A percentile compares a stretch with the other conserved stretches of the same genome.
Conservation (phyloP, 2,113 vertebrate genomes). For the Dendropsophus ebraccatus region DNA sequence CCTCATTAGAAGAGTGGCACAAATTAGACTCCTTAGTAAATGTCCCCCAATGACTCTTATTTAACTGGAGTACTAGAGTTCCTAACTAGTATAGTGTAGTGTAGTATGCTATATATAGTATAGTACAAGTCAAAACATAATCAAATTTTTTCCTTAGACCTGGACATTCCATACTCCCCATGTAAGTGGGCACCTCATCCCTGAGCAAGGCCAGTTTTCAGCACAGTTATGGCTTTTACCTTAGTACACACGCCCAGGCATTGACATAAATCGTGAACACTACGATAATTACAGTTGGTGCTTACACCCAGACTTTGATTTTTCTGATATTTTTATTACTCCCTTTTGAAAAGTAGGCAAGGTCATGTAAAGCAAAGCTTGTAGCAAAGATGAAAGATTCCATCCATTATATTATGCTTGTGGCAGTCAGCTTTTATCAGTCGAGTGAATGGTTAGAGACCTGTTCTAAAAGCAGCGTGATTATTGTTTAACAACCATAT, state of each 20-base stretch:
- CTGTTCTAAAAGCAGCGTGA: background rate
- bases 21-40: too few species aligned
- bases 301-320: background rate
- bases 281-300: background rate
- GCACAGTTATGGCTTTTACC: background rate
- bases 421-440: conserved; percentile 28
- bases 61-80: too few species aligned
- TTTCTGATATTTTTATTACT: background rate
- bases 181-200: too few species aligned
- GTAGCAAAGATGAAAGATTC: conserved; percentile 12
- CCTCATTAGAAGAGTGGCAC: too few species aligned
- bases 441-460: background rate
- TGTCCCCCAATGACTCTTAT: too few species aligned
- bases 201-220: background rate
- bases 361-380: background rate
- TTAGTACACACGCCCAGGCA: background rate
- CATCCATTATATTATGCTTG: background rate
- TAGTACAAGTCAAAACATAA: too few species aligned
- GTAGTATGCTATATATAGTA: too few species aligned
- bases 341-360: background rate
- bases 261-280: background rate
- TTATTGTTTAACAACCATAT: conserved; percentile 32
- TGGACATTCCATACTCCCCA: too few species aligned
- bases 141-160: too few species aligned
- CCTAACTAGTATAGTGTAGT: too few species aligned